Conservation (phyloP, 2,113 vertebrate species). For the Odontophorus gujanensis region DNA sequence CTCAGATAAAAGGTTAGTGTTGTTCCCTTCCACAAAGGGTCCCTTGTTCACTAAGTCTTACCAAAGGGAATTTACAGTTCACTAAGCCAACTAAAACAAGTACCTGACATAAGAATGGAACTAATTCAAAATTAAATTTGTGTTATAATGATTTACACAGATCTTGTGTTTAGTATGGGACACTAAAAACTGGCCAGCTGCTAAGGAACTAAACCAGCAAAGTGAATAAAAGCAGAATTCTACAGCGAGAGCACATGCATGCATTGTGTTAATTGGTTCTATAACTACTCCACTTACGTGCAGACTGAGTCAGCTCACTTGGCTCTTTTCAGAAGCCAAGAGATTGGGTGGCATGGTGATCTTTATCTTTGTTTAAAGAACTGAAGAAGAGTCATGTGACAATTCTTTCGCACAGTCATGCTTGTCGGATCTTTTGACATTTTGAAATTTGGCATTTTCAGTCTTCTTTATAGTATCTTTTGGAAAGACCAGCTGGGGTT, state of each 20-base stretch:
- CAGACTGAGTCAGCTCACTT: background rate
- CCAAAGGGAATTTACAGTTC: slow-evolving; percentile 61
- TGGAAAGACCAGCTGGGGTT: background rate
- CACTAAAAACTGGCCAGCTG: background rate
- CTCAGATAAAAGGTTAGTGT: slow-evolving; percentile 63
- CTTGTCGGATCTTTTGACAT: background rate
- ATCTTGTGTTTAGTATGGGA: background rate
- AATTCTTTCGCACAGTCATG: background rate
- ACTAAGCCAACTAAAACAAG: slow-evolving; percentile 64
- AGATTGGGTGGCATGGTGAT: background rate
- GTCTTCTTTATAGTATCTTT: background rate
- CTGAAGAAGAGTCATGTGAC: background rate
- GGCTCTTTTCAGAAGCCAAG: background rate
- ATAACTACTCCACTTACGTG: background rate
- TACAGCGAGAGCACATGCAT: background rate
- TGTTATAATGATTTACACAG: background rate
- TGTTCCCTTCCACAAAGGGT: slow-evolving; percentile 73
- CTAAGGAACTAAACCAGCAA: background rate
- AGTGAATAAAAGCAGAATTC: slow-evolving; percentile 8
- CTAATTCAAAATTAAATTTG: background rate
- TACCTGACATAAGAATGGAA: slow-evolving; percentile 45
- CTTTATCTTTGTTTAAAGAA: background rate
- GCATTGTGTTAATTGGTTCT: background rate
- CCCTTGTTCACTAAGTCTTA: slow-evolving; percentile 70
- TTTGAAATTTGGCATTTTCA: background rate